Evolutionary conservation across 2,888 invertebrate genomes (phyloP).

Genomic region (Volucella bombylans): DNA sequence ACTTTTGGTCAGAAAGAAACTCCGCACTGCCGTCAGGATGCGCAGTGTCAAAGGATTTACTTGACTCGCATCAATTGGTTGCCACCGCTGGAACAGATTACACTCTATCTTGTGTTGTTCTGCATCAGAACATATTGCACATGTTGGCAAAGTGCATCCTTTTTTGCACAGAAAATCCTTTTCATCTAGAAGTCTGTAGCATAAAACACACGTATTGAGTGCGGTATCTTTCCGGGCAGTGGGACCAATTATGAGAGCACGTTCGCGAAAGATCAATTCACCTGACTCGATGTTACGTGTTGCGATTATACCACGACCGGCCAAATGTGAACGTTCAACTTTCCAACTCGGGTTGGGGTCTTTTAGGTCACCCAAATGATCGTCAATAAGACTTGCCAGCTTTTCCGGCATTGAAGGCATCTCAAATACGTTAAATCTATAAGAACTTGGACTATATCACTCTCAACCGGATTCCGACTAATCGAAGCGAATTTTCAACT

Average conservation of each 20-base stretch:
- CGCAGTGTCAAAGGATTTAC: conserved; percentile 78
- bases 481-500: conserved; percentile 55
- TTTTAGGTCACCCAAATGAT: conserved; percentile 77
- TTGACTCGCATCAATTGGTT: conserved; percentile 81
- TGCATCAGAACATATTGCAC: conserved; percentile 85
- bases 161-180: conserved; percentile 83
- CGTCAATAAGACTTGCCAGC: conserved; percentile 77
- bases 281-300: conserved; percentile 86
- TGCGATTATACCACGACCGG: conserved; percentile 89
- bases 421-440: conserved; percentile 6
- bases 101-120: conserved; percentile 86
- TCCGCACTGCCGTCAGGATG: conserved; percentile 80
- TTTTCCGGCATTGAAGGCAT: conserved; percentile 50
- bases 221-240: conserved; percentile 84
- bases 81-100: conserved; percentile 84
- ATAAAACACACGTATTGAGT: conserved; percentile 86
- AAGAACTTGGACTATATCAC: background rate
- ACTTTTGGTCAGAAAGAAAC: conserved; percentile 78
- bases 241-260: conserved; percentile 88
- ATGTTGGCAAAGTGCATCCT: conserved; percentile 88
- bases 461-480: conserved; percentile 40
- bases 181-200: conserved; percentile 83
- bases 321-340: conserved; percentile 85
- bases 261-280: conserved; percentile 88
- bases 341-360: conserved; percentile 83